Percentiles rank a stretch among this genome's conserved stretches.
phyloP scores from a whole-genome alignment of 23 tunicate genomes.

The Trididemnum nubilum region DNA sequence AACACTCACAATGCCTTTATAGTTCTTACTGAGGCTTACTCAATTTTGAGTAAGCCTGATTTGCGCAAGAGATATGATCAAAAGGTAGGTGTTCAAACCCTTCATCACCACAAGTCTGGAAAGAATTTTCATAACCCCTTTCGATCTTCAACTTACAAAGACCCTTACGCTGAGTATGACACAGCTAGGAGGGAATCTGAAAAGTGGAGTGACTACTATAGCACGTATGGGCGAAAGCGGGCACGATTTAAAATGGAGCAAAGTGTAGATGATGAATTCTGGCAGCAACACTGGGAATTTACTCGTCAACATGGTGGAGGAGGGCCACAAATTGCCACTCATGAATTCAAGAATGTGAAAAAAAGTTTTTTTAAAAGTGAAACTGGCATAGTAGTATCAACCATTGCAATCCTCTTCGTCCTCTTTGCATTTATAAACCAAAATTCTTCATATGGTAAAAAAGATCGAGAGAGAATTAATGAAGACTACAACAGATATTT shows the following conservation, averaged over 20 bases:
- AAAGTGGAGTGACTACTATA: conserved; percentile 54
- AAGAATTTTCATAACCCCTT: background rate
- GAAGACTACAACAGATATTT: background rate
- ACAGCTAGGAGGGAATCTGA: conserved; percentile 21
- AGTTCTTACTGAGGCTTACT: conserved; percentile 40
- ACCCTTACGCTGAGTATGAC: conserved; percentile 41
- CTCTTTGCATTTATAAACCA: no score
- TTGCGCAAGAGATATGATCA: conserved; percentile 36
- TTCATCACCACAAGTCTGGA: background rate
- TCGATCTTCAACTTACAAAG: conserved; percentile 42
- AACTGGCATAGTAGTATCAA: background rate
- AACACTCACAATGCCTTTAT: conserved; percentile 49
- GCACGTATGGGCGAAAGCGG: conserved; percentile 26
- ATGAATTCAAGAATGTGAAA: background rate
- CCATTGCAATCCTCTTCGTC: background rate
- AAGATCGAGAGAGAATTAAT: background rate
- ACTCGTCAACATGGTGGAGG: conserved; percentile 53
- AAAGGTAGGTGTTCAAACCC: background rate
- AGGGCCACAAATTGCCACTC: conserved; percentile 52
- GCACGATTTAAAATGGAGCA: conserved; percentile 38
- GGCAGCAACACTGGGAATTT: conserved; percentile 46
- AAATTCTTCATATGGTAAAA: background rate
- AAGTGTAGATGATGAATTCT: conserved; percentile 15
- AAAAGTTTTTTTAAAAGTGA: background rate
- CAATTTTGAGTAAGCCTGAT: conserved; percentile 28